Evolutionary conservation across 2,113 vertebrate genomes (phyloP).

Genomic region (Propithecus coquereli): DNA sequence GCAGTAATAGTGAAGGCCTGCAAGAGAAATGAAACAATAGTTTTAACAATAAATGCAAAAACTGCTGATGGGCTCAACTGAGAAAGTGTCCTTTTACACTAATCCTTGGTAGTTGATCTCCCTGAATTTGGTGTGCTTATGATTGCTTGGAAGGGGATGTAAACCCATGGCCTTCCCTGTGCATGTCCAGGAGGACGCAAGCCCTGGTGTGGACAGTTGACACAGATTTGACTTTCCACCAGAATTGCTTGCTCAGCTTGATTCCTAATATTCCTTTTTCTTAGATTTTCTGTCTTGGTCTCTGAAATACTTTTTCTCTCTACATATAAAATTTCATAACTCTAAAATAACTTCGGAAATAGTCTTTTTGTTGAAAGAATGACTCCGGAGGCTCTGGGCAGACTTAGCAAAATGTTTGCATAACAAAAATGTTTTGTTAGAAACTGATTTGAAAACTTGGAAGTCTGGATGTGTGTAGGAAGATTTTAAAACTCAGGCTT

Average conservation of each 20-base stretch:
- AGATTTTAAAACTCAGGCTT: background rate
- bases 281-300: slow-evolving; percentile 10
- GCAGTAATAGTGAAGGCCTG: slow-evolving; percentile 39
- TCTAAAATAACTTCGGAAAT: background rate
- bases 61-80: background rate
- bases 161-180: background rate
- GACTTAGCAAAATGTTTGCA: background rate
- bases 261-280: background rate
- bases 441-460: slow-evolving; percentile 38
- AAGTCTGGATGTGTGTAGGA: background rate
- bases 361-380: slow-evolving; percentile 35
- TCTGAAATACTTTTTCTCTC: slow-evolving; percentile 2
- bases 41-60: slow-evolving; percentile 36
- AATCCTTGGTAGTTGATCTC: background rate
- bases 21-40: slow-evolving; percentile 37
- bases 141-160: background rate
- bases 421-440: slow-evolving; percentile 15
- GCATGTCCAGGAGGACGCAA: background rate
- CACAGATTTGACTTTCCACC: background rate
- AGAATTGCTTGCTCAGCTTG: background rate
- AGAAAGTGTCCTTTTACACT: background rate
- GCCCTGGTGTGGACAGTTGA: background rate
- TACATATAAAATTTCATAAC: background rate
- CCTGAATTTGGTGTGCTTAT: background rate
- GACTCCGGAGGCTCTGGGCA: background rate